Evolutionary conservation across 2,113 vertebrate genomes (phyloP).

Genomic region (Istiophorus platypterus): DNA sequence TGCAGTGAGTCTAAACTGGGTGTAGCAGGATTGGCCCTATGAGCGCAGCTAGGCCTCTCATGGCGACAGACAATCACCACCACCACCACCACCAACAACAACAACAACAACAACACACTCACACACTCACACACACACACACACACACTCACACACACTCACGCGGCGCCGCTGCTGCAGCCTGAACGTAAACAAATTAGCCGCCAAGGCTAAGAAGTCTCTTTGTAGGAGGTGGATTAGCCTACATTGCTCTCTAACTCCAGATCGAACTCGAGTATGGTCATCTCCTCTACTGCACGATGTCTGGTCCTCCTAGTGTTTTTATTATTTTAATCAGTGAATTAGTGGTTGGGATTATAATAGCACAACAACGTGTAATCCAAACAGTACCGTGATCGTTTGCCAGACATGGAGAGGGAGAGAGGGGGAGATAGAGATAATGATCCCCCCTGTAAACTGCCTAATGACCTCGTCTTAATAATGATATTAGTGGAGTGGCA

Average conservation of each 20-base stretch:
- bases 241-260: constrained; percentile 19
- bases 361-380: background rate
- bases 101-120: constrained; percentile 19
- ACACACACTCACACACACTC: background rate
- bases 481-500: background rate
- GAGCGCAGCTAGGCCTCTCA: constrained; percentile 70
- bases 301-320: background rate
- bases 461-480: background rate
- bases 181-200: constrained; percentile 75
- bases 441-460: constrained; percentile 18
- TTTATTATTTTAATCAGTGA: constrained; percentile 49
- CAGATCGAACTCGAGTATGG: background rate
- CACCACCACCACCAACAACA: constrained; percentile 17
- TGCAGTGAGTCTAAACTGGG: constrained; percentile 78
- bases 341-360: background rate
- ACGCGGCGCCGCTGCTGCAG: constrained; percentile 38
- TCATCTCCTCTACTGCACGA: background rate
- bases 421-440: background rate
- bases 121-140: constrained; percentile 19
- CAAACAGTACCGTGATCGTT: constrained; percentile 18
- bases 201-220: constrained; percentile 52
- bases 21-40: constrained; percentile 74
- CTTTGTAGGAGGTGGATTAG: constrained; percentile 48
- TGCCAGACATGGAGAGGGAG: background rate
- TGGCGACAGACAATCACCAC: constrained; percentile 47